Base-by-base conservation (phyloP, 2,797 vertebrate genomes). In the Siniperca obscura region DNA sequence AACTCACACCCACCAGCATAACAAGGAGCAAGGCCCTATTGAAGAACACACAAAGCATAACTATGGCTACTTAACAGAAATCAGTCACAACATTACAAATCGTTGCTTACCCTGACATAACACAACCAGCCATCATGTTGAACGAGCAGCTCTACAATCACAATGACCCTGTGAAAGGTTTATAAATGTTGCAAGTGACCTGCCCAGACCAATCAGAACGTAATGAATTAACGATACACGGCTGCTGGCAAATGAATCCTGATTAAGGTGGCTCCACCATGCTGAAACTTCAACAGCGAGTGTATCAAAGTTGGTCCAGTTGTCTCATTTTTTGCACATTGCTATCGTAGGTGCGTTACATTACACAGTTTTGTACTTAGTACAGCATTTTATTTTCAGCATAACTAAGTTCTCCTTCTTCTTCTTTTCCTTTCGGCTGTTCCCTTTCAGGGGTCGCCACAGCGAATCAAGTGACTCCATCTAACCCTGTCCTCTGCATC, bases 141-240 rank as follows among this genome's bases (percentile, higher is more conserved):
- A 55, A 55, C 2, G 3, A 75, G 27, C 36, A 40, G 22, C n/a
- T 48, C 52, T 42, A 11, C 0, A 70, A 3, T 5, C 3, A 16
- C 9, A 17, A 1, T 3, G 0, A 12, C 21, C 2, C 13, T 36
- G 22, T 25, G 44, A 74, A 16, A 59, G 12, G 21, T 30, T 87
- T 76, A 67, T 30, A 70, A 25, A 73, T 27, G 62, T 7, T 55
- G 16, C 46, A 44, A 4, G 21, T 67, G 81, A 75, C 60, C 48
- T 42, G 40, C 22, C 21, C 40, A 77, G 83, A 84, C 86, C 82
- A 89, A 89, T 89, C 81, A 81, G 57, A 61, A 30, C 30, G 1
- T 0, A 11, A 30, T 5, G 1, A 72, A 64, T 48, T 56, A 72
- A 85, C 3, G 2, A 70, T 2, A 2, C 62, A 66, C 86, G 83